Base-by-base conservation (phyloP, 35 echinoderm and acorn worm species). In the Holothuria glaberrima region DNA sequence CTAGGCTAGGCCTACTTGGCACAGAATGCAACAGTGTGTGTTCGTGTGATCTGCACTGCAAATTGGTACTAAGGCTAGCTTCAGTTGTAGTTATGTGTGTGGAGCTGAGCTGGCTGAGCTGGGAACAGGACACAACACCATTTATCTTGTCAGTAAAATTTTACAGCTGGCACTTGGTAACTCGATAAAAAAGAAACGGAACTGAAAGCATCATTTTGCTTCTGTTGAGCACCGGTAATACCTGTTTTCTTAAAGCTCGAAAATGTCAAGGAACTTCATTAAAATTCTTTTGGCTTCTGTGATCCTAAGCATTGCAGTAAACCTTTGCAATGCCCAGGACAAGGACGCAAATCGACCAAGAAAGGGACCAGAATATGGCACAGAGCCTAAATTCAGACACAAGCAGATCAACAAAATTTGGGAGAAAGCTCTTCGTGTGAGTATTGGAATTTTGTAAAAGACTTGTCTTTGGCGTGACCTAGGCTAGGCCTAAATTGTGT, bases 341-440 rank as follows among this genome's bases (percentile, higher is more conserved):
- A 75, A 45, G 44, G 71, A 75, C 31, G 33, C 22, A 1, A 75
- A 75, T 75, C 71, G 71, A 34, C 26, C 44, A 10, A 21, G 41
- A 32, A 75, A 38, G 12, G 71, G 71, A n/a, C 71, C 71, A 75
- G 71, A 75, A 36, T 54, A 54, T 17, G 16, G 16, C 12, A 75
- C 22, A 20, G 71, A 75, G 41, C 71, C 71, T 2, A 75, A 75
- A n/a, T 75, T 75, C 22, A 75, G 33, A 38, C 71, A 75, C 30
- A 75, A 75, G 71, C 71, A 75, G 44, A 41, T 75, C 30, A 75
- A 45, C 33, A 75, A 75, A 75, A 41, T 75, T 45, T 75, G 71
- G 71, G 71, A 75, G 34, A 75, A 75, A 41, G 71, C 71, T 41
- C 34, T 44, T 35, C 71, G 71, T n/a, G 71, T 75, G 44, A 75